Base-by-base conservation (phyloP, 1,140 invertebrate species). In the Microplitis mediator region DNA sequence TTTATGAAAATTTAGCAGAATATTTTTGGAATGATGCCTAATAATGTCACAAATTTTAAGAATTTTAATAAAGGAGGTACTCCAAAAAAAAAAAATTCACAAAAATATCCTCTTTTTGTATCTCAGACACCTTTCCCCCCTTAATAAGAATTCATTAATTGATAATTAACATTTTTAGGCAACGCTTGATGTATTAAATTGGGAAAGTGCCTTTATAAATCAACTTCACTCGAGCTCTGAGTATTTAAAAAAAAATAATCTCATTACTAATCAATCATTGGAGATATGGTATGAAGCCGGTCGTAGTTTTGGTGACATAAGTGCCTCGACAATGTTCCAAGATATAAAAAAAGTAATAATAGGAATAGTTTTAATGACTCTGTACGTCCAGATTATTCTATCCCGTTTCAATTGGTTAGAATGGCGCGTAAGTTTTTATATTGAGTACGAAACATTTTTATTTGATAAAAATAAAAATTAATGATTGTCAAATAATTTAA, bases 341-440 rank as follows among this genome's bases (percentile, higher is more conserved):
- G 94, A 95, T 80, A 88, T 93, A 16, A 90, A 91, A 72, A 92
- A 92, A 85, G 79, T 95, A 9, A 84, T 89, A 36, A 80, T 91
- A 72, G 93, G 94, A 69, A 90, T 92, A 69, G 69, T 90, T 50
- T 84, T 95, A 65, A 93, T 95, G 88, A 91, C 93, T 74, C 74
- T 93, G 60, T 95, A 93, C 78, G 90, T 95, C 39, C 89, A 92
- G 77, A 79, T 93, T 54, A 91, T 93, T 73, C 85, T 95, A 36
- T 94, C 93, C 11, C 91, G 91, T 80, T 92, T 89, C 77, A 94
- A 93, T 82, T 90, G 92, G 87, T 84, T 94, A n/a, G 92, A 95
- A 86, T 90, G 91, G 74, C 89, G 90, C 75, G 89, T 93, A 84
- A 83, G 85, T 68, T 58, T 51, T 81, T 60, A 14, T 50, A 16